Evolutionary conservation across 2,797 vertebrate genomes (phyloP).

Genomic region (Ispidina lecontei): DNA sequence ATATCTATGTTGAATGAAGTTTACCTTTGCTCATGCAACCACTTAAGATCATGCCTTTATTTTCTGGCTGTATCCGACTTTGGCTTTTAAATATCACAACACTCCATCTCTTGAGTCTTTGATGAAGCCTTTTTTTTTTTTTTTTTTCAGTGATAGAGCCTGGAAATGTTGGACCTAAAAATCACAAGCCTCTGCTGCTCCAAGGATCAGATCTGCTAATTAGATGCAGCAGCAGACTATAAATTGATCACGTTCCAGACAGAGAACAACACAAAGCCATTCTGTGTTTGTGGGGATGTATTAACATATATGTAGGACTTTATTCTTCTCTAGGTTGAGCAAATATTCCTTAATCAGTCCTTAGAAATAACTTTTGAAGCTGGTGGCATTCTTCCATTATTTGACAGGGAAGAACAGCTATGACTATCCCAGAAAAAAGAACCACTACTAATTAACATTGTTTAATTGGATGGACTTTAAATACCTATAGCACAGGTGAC

Average conservation of each 20-base stretch:
- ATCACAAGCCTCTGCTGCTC: neutral
- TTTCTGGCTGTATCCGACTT: neutral
- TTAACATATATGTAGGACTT: conserved; percentile 39
- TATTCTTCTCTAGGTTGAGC: conserved; percentile 9
- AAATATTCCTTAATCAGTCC: conserved; percentile 43
- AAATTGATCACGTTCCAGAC: conserved; percentile 41
- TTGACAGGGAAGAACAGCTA: neutral
- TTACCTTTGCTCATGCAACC: conserved; percentile 35
- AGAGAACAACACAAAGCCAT: conserved; percentile 56
- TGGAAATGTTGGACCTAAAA: neutral
- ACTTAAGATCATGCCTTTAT: neutral
- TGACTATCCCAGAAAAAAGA: neutral
- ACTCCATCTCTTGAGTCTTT: neutral
- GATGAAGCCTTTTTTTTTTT: neutral
- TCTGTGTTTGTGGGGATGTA: conserved; percentile 17
- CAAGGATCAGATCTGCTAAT: conserved; percentile 25
- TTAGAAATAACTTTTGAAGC: conserved; percentile 6
- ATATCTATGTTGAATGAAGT: conserved; percentile 31
- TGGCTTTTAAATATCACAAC: neutral
- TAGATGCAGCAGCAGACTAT: conserved; percentile 40
- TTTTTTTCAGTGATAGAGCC: neutral
- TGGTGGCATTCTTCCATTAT: neutral
- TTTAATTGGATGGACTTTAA: conserved; percentile 12
- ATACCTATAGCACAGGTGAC: conserved; percentile 25
- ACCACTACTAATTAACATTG: neutral